These are phyloP conservation scores for Oxytorus armatus DNA, from an alignment of 2,888 invertebrate genomes.

Conservation along the genomic window DNA sequence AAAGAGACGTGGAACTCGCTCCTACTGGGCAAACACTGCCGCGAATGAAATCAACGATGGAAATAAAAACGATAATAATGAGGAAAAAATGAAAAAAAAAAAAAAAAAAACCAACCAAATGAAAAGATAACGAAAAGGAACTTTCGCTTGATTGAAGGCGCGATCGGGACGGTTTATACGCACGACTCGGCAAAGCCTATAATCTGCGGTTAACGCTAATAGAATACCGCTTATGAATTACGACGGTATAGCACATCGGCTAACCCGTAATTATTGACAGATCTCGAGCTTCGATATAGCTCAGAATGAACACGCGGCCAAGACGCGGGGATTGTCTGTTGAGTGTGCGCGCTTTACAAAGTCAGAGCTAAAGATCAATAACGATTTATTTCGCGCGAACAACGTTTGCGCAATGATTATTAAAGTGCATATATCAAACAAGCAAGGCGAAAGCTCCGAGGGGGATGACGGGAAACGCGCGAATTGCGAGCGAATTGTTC, in stretches of 20 bases:
- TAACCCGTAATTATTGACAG: constrained; percentile 78
- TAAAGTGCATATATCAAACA: constrained; percentile 52
- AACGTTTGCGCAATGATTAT: constrained; percentile 61
- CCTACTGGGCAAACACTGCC: constrained; percentile 29
- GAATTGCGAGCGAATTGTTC: constrained; percentile 48
- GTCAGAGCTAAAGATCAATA: constrained; percentile 42
- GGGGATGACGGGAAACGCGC: constrained; percentile 40
- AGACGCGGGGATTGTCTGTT: constrained; percentile 18
- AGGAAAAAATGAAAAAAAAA: neutral
- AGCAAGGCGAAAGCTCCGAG: constrained; percentile 20
- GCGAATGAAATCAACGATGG: constrained; percentile 29
- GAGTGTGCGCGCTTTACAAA: constrained; percentile 5
- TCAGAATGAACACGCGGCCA: constrained; percentile 51
- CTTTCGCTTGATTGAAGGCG: constrained; percentile 51
- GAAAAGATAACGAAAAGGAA: constrained; percentile 48
- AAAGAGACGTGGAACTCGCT: constrained; percentile 16
- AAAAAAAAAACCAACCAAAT: neutral
- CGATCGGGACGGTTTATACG: constrained; percentile 67
- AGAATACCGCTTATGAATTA: constrained; percentile 80
- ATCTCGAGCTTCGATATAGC: constrained; percentile 72
- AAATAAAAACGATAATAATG: neutral
- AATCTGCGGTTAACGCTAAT: constrained; percentile 78
- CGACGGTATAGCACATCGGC: constrained; percentile 70
- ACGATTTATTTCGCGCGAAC: constrained; percentile 65
- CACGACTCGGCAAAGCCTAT: constrained; percentile 70